Evolutionary conservation across 2,888 invertebrate genomes (phyloP).

Genomic region (Dasypogon diadema): DNA sequence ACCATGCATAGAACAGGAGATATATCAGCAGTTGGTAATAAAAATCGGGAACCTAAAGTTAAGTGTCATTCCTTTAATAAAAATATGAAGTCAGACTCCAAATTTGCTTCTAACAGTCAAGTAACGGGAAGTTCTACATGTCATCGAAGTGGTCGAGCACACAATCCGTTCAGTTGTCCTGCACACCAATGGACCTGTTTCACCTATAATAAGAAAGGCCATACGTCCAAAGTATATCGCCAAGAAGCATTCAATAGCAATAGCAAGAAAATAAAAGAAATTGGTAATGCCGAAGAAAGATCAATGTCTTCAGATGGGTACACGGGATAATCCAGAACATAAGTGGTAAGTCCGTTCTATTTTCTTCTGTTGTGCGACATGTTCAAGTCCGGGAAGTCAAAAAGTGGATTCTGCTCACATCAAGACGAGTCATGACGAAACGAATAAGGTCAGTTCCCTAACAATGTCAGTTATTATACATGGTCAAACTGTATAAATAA

Average conservation of each 20-base stretch:
- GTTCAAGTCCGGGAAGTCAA: constrained; percentile 28
- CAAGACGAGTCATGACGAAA: background rate
- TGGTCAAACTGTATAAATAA: constrained; percentile 34
- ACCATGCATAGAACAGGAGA: background rate
- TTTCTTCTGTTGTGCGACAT: constrained; percentile 26
- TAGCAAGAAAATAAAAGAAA: background rate
- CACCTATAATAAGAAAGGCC: constrained; percentile 25
- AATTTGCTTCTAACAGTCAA: constrained; percentile 9
- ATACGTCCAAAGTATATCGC: background rate
- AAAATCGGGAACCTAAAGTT: background rate
- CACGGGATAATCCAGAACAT: constrained; percentile 11
- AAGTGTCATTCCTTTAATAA: background rate
- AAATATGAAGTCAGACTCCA: constrained; percentile 31
- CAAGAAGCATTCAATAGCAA: background rate
- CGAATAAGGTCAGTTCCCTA: constrained; percentile 40
- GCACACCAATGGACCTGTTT: constrained; percentile 50
- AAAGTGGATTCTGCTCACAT: constrained; percentile 1
- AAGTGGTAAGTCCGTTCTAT: too few species aligned
- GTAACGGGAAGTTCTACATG: constrained; percentile 37
- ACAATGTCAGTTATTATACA: constrained; percentile 16
- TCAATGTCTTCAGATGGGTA: constrained; percentile 32
- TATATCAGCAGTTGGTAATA: background rate
- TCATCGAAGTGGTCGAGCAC: constrained; percentile 38
- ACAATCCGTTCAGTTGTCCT: constrained; percentile 45
- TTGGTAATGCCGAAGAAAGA: constrained; percentile 22